Evolutionary conservation across 2,797 vertebrate species (phyloP), one percentile per base, ranked within the genome.

Genomic region (Macropus fuliginosus): DNA sequence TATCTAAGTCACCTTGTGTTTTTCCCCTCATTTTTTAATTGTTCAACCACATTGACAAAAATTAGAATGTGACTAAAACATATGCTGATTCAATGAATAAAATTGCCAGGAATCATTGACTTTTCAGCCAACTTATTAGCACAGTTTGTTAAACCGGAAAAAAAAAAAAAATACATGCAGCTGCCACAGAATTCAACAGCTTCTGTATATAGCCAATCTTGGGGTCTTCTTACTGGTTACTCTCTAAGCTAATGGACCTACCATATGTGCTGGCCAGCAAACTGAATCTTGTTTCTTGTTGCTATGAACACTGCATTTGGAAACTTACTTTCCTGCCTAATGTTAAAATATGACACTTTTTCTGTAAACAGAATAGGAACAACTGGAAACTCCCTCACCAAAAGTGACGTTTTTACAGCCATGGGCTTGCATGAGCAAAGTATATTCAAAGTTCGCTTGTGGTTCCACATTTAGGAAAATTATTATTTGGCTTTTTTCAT

Each of bases 41-140:
- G 29, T 95, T 97, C 93, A 93, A 91, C 90, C 94, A 96, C 3
- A 14, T 91, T 95, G 94, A 94, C 8, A 55, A 94, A 93, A 98
- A 95, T 74, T 94, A 97, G 31, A 94, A 98, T 97, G 62, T 95
- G 94, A 93, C 92, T 96, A 97, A 97, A 94, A 91, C 91, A 74
- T 97, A 96, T 98, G 95, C 97, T 95, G 96, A 97, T 97, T 96
- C 94, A 96, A 97, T 87, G 55, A 96, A 50, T 93, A 89, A 97
- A 97, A 97, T 96, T 97, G 96, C 96, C 96, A 98, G 94, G 96
- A 98, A 94, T 91, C 89, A 93, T 95, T 59, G 97, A 94, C 95
- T 97, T 62, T 96, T 31, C 91, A 96, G 97, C 98, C 96, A 98
- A 98, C 94, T 96, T 97, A 97, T 95, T 98, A 98, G 96, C 56